Conservation (phyloP, 2,113 vertebrate genomes). For the Psittacus erithacus region DNA sequence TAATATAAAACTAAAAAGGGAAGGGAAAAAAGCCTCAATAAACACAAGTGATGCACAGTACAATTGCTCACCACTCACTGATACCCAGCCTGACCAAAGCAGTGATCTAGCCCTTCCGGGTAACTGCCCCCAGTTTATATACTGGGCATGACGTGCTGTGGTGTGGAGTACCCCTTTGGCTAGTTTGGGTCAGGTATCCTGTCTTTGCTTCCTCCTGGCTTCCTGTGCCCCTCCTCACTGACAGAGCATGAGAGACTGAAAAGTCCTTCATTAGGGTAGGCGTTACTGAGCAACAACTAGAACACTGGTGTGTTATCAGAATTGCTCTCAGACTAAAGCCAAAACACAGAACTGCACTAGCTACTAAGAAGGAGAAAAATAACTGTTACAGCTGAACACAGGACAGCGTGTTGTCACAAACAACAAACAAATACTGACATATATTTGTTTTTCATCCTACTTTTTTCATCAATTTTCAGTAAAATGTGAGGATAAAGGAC, state of each 20-base stretch:
- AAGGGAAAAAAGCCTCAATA: not conserved
- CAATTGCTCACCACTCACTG: not conserved
- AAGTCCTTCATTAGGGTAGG: not conserved
- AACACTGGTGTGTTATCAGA: not conserved
- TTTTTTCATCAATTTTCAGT: not conserved
- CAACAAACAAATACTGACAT: not conserved
- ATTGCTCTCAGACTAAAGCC: not conserved
- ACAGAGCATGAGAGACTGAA: not conserved
- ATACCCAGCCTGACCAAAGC: not conserved
- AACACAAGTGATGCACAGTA: not conserved
- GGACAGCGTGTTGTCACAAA: not conserved
- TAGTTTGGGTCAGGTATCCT: not conserved
- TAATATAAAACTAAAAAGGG: not conserved
- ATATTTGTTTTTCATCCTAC: not conserved
- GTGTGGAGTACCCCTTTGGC: not conserved
- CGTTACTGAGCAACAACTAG: not conserved
- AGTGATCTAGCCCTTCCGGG: not conserved
- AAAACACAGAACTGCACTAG: not conserved
- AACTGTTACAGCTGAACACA: not conserved
- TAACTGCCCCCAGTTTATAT: not conserved
- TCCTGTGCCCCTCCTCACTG: not conserved
- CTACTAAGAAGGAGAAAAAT: not conserved
- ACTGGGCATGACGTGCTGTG: not conserved
- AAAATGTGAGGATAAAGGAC: not conserved
- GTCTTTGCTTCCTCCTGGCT: not conserved